Percentiles rank a stretch among this genome's conserved stretches.
Evolutionary conservation across 2,113 vertebrate species (phyloP).

Genomic region (Parotia lawesii): DNA sequence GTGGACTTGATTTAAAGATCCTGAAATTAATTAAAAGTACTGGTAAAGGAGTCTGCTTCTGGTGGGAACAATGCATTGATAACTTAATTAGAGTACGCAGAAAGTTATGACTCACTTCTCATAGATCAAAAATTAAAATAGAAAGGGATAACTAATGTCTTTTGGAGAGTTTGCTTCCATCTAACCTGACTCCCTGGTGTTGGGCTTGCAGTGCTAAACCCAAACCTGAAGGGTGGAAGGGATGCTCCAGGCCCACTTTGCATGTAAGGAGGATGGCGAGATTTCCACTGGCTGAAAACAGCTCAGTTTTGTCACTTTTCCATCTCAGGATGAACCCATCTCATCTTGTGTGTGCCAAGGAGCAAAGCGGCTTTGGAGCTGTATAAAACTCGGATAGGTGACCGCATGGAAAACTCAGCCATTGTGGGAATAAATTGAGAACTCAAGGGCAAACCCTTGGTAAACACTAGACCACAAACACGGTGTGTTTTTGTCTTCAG

Average conservation of each 20-base stretch:
- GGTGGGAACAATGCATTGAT: not conserved
- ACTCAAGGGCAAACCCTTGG: not conserved
- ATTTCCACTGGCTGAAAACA: not conserved
- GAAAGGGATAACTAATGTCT: not conserved
- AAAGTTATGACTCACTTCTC: not conserved
- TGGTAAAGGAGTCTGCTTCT: not conserved
- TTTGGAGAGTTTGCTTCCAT: not conserved
- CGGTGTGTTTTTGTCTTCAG: not conserved
- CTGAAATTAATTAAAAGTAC: slow-evolving; percentile 34
- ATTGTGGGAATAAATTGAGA: not conserved
- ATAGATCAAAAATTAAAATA: not conserved
- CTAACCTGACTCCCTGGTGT: not conserved
- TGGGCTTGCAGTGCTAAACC: not conserved
- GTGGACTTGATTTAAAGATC: slow-evolving; percentile 33
- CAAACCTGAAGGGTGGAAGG: not conserved
- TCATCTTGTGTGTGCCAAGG: not conserved
- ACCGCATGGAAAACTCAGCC: not conserved
- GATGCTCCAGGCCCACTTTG: not conserved
- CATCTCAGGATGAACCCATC: not conserved
- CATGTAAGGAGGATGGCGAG: not conserved
- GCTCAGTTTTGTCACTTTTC: not conserved
- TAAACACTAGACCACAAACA: not conserved
- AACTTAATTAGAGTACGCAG: not conserved
- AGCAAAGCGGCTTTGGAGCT: not conserved
- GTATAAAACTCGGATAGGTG: not conserved